Evolutionary conservation across 2,113 vertebrate species (phyloP), one percentile per base, ranked within the genome.

Genomic region (Sinocyclocheilus anophthalmus): DNA sequence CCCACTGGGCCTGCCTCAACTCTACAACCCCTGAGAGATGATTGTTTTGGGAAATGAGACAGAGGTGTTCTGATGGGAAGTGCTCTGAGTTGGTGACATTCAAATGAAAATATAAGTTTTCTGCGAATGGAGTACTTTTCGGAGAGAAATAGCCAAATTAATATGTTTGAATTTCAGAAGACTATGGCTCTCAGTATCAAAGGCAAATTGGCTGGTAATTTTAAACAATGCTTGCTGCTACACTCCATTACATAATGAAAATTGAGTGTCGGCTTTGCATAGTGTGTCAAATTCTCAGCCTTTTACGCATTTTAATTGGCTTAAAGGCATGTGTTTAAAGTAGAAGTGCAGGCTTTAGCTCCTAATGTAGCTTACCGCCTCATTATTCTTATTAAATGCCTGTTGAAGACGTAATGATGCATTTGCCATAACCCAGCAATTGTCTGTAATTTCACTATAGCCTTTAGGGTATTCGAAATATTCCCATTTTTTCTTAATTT

Each of bases 31-130:
- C 61, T 42, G 76, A 55, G 75, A 67, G 48, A 55, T 55, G 45
- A 69, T 50, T 85, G 76, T 69, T 79, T 53, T 57, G 76, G 76
- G 67, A 86, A 85, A 86, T 72, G 84, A 70, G 11, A 69, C 76
- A 26, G 33, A 79, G 24, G 75, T 42, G 30, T 33, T 75, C 42
- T 59, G 55, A 85, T 67, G 7, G 75, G 39, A 85, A 70, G 16
- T 81, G 39, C n/a, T 81, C 22, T 0, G 57, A 69, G 42, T n/a
- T 37, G 63, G 48, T 67, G 42, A 79, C 84, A 53, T 67, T 78
- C 37, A 42, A 65, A 39, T 72, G 4, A 57, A 78, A 78, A 48
- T 76, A 48, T 77, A 13, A 16, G 1, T 16, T 77, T 77, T 76
- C 75, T 53, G 39, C 4, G 22, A 67, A 24, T 24, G 12, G 13